These are phyloP conservation scores for Xiphydria camelus DNA, from an alignment of 2,888 invertebrate genomes.

Conservation along the genomic window DNA sequence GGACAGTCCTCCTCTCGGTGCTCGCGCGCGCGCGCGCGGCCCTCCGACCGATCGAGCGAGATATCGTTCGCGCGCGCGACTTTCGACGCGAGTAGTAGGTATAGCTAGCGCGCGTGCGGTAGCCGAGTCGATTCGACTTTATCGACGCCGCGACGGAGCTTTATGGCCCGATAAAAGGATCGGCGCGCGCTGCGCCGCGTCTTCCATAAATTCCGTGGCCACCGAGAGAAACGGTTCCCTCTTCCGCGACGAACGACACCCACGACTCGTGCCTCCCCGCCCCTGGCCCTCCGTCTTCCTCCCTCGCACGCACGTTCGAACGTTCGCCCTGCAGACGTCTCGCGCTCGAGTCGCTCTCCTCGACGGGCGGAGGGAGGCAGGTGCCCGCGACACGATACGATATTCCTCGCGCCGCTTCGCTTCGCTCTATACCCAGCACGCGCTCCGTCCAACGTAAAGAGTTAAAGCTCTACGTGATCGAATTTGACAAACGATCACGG, in stretches of 20 bases:
- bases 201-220: neutral
- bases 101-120: too few relatives aligned
- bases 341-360: too few relatives aligned
- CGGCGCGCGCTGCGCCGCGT: neutral
- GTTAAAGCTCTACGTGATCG: constrained; percentile 46
- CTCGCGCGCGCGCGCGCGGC: neutral
- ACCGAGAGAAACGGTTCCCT: too few relatives aligned
- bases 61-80: neutral
- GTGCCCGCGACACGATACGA: neutral
- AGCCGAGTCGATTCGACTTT: neutral
- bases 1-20: too few relatives aligned
- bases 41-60: neutral
- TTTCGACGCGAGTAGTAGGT: too few relatives aligned
- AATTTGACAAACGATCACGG: constrained; percentile 44
- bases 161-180: constrained; percentile 1
- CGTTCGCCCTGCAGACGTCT: too few relatives aligned
- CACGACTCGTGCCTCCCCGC: too few relatives aligned
- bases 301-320: too few relatives aligned
- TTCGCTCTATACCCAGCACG: constrained; percentile 42
- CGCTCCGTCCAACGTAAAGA: constrained; percentile 47
- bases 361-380: too few relatives aligned
- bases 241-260: too few relatives aligned
- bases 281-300: neutral
- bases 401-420: neutral
- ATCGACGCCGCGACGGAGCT: neutral